Conservation (phyloP, 1,140 invertebrate genomes). For the Apis laboriosa region DNA sequence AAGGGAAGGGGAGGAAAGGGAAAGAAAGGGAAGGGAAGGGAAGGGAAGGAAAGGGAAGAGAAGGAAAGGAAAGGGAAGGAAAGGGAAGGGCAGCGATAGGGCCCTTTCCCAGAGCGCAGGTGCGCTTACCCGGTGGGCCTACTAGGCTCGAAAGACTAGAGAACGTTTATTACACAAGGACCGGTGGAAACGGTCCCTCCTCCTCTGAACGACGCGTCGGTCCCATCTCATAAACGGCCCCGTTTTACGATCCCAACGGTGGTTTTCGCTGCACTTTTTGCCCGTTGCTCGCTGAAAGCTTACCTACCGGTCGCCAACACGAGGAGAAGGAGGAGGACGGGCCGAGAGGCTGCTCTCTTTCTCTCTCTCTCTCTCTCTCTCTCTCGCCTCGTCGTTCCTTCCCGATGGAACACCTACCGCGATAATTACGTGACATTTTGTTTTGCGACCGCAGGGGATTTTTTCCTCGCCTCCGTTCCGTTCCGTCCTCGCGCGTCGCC, state of each 20-base stretch:
- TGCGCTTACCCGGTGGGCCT: conserved; percentile 10
- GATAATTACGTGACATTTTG: conserved; percentile 79
- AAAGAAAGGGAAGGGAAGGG: no score
- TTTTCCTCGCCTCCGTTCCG: conserved; percentile 65
- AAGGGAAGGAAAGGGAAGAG: neutral
- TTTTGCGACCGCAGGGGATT: conserved; percentile 73
- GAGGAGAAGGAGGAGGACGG: no score
- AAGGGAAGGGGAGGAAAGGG: no score
- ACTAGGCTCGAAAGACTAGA: conserved; percentile 37
- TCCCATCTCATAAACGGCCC: conserved; percentile 70
- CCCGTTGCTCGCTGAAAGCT: conserved; percentile 58
- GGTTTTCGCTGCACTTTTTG: conserved; percentile 75
- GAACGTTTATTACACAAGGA: conserved; percentile 56
- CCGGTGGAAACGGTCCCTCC: conserved; percentile 62
- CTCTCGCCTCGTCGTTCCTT: neutral
- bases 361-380: neutral
- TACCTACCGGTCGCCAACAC: conserved; percentile 35
- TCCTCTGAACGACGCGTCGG: conserved; percentile 62
- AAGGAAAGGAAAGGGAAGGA: no score
- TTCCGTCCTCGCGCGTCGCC: conserved; percentile 47
- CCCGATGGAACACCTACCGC: conserved; percentile 74
- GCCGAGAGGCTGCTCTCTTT: neutral
- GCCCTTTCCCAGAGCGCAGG: conserved; percentile 21
- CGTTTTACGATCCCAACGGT: conserved; percentile 73
- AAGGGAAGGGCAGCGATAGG: neutral